A percentile compares a stretch with the other conserved stretches of the same genome.
Conservation (phyloP, 2,797 vertebrate species). For the Megalops cyprinoides region DNA sequence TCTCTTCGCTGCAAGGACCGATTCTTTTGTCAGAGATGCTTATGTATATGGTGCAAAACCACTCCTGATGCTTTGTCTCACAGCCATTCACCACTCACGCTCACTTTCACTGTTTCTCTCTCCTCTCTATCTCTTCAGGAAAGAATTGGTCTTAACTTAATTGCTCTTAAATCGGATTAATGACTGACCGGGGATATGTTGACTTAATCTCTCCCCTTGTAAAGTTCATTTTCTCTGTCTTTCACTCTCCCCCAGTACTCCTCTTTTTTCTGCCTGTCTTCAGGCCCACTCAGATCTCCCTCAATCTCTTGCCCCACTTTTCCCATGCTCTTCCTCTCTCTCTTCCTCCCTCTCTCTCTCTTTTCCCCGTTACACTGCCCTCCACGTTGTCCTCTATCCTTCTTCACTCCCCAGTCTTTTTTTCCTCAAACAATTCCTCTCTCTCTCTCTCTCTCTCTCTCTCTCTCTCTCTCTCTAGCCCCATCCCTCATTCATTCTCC, state of each 20-base stretch:
- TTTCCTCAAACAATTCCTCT: slow-evolving; percentile 57
- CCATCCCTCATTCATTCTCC: neutral
- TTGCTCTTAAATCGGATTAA: slow-evolving; percentile 83
- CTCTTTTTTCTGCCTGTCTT: slow-evolving; percentile 2
- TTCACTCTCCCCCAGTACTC: slow-evolving; percentile 9
- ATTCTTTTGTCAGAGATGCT: neutral
- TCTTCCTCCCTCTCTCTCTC: slow-evolving; percentile 14
- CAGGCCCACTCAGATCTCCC: neutral
- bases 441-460: slow-evolving; percentile 47
- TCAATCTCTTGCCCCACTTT: no score
- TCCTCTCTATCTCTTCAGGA: slow-evolving; percentile 52
- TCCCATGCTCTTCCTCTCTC: no score
- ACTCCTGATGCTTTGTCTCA: neutral
- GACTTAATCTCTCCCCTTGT: slow-evolving; percentile 78
- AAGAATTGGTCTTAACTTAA: slow-evolving; percentile 80
- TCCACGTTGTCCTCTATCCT: no score
- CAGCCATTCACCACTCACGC: slow-evolving; percentile 12
- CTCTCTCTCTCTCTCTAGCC: slow-evolving; percentile 50
- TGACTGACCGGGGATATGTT: slow-evolving; percentile 77
- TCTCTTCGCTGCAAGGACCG: neutral
- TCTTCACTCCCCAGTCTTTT: slow-evolving; percentile 66
- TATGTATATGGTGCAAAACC: neutral
- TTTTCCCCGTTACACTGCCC: no score
- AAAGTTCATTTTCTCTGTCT: slow-evolving; percentile 46
- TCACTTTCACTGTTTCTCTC: slow-evolving; percentile 9